Base-by-base conservation (phyloP, 2,113 vertebrate species). In the Raja brachyura region DNA sequence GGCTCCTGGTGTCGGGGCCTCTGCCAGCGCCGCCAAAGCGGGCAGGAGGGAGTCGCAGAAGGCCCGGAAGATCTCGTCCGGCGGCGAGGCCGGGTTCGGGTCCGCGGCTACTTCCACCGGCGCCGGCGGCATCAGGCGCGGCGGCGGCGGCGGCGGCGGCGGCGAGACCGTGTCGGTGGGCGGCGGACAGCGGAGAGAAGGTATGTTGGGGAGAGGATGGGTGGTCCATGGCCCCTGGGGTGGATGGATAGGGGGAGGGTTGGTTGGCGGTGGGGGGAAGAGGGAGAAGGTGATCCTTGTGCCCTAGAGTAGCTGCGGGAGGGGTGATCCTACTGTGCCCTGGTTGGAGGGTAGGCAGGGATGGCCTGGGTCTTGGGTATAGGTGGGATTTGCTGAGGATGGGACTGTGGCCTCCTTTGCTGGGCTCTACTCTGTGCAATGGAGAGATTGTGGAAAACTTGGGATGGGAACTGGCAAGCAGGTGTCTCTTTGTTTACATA, bases 21-120 rank as follows among this genome's bases (percentile, higher is more conserved):
- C 88, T 8, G 28, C 76, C 4, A 93, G 93, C 75, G 70, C 68
- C 54, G 95, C 94, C 85, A 97, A 95, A 94, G 2, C 94, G 4
- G 93, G 94, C 1, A 96, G 97, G 93, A 97, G 95, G 93, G 97
- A 98, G 93, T 96, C 97, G 0, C 97, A 97, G 94, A 97, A 94
- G 94, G 97, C 97, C 20, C 94, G 96, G 48, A 96, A 95, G 93
- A 93, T 95, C 39, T 94, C 94, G 13, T 88, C 31, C 73, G 22
- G 20, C 6, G 61, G 18, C n/a, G 78, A 85, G 63, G 93, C 93
- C 8, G 93, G 94, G 0, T 48, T 56, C 20, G 81, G 77, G 77
- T 20, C 48, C 33, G 78, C 93, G 48, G 70, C 93, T 39, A 73
- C 28, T 1, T 0, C 56, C 61, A 25, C 39, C 76, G 68, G 48